A percentile compares a stretch with the other conserved stretches of the same genome.
Conservation (phyloP, 2,888 invertebrate species). For the Platycheirus albimanus region DNA sequence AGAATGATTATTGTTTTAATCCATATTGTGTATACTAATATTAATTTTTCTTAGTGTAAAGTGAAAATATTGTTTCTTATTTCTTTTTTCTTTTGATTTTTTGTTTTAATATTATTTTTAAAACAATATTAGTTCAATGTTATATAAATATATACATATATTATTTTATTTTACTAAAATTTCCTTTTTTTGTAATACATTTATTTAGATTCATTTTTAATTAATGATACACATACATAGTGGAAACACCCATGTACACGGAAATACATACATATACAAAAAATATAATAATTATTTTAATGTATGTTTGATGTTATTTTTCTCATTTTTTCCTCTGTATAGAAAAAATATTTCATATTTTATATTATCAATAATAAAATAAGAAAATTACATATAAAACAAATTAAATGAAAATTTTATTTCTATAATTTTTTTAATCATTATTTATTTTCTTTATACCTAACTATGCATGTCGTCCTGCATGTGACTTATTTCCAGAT, state of each 20-base stretch:
- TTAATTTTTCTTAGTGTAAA: conserved; percentile 49
- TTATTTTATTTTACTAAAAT: conserved; percentile 55
- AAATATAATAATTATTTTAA: conserved; percentile 60
- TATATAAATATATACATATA: conserved; percentile 45
- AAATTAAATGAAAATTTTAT: conserved; percentile 53
- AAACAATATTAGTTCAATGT: conserved; percentile 69
- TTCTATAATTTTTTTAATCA: conserved; percentile 42
- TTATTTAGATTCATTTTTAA: conserved; percentile 62
- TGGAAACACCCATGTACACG: conserved; percentile 48
- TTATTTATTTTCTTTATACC: conserved; percentile 16
- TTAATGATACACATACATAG: conserved; percentile 29
- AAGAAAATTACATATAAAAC: conserved; percentile 69
- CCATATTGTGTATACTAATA: conserved; percentile 59
- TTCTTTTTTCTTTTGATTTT: conserved; percentile 50
- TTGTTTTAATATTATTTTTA: conserved; percentile 33
- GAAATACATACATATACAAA: conserved; percentile 39
- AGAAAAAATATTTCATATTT: conserved; percentile 68
- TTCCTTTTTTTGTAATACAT: conserved; percentile 41
- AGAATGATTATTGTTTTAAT: conserved; percentile 60
- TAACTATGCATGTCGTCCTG: background rate
- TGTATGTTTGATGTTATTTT: conserved; percentile 72
- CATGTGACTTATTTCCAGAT: too few species aligned
- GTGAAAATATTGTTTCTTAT: conserved; percentile 55
- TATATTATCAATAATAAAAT: conserved; percentile 68
- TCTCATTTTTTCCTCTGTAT: conserved; percentile 71